Evolutionary conservation across 2,888 invertebrate species (phyloP).

Genomic region (Hydraecia micacea): DNA sequence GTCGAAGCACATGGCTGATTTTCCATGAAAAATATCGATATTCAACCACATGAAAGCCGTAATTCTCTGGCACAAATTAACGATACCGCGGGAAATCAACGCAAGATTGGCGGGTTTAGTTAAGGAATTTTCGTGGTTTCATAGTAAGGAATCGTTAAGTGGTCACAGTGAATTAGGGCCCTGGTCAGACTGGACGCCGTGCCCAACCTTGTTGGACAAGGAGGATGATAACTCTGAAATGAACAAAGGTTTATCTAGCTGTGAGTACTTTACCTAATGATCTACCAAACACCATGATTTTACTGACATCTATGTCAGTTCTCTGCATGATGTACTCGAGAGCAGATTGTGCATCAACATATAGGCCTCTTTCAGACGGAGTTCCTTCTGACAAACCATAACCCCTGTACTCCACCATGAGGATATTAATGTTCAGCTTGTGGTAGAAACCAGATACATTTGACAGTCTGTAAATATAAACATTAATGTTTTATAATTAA

Average conservation of each 20-base stretch:
- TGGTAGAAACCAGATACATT: constrained; percentile 97
- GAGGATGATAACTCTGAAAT: neutral
- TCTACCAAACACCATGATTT: constrained; percentile 97
- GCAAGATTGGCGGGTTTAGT: no score
- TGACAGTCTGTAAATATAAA: constrained; percentile 91
- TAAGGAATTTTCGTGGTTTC: no score
- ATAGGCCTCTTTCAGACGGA: constrained; percentile 96
- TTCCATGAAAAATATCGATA: neutral
- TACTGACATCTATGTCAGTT: constrained; percentile 95
- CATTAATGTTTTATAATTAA: neutral
- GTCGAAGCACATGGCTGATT: neutral
- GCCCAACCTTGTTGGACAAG: neutral
- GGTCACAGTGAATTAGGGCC: no score
- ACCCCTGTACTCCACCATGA: constrained; percentile 98
- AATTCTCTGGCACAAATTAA: neutral
- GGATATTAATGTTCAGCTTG: constrained; percentile 95
- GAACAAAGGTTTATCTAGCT: constrained; percentile 9
- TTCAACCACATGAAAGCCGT: neutral
- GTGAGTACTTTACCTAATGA: constrained; percentile 92
- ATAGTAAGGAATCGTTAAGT: no score
- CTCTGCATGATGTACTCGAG: constrained; percentile 95
- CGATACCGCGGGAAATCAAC: neutral
- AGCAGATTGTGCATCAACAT: constrained; percentile 96
- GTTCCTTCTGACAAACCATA: constrained; percentile 97
- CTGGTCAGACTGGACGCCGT: no score